Conservation (phyloP, 2,797 vertebrate genomes). For the Vireo griseus region DNA sequence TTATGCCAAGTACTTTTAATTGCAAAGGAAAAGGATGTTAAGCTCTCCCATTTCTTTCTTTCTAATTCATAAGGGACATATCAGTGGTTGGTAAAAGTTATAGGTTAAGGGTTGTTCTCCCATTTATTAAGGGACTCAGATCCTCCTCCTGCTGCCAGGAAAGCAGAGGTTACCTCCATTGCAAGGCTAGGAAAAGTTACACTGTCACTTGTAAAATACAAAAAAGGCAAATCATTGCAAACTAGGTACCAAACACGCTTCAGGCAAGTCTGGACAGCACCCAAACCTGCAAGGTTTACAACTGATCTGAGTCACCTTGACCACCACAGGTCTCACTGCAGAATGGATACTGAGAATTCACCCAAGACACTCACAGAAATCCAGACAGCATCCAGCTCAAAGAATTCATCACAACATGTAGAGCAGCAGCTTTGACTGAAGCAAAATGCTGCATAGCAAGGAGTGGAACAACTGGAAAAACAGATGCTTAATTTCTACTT, state of each 20-base stretch:
- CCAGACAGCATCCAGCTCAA: neutral
- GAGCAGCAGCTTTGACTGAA: neutral
- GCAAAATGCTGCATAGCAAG: neutral
- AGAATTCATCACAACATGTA: neutral
- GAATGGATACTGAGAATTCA: neutral
- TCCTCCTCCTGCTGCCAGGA: neutral
- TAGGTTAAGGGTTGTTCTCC: neutral
- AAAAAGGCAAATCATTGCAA: neutral
- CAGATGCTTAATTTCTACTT: constrained; percentile 29
- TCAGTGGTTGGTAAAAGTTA: constrained; percentile 24
- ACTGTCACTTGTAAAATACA: neutral
- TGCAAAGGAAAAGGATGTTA: constrained; percentile 64
- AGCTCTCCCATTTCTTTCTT: constrained; percentile 43
- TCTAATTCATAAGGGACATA: constrained; percentile 33
- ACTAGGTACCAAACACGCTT: neutral
- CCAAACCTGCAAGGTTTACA: neutral
- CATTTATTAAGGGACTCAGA: neutral
- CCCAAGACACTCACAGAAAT: neutral
- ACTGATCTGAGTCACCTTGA: neutral
- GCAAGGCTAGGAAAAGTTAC: neutral
- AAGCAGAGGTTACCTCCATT: neutral
- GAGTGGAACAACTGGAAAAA: neutral
- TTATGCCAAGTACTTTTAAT: constrained; percentile 66
- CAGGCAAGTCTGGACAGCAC: neutral
- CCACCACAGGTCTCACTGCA: neutral